Evolutionary conservation across 2,797 vertebrate species (phyloP).

Genomic region (Clarias laeviceps): DNA sequence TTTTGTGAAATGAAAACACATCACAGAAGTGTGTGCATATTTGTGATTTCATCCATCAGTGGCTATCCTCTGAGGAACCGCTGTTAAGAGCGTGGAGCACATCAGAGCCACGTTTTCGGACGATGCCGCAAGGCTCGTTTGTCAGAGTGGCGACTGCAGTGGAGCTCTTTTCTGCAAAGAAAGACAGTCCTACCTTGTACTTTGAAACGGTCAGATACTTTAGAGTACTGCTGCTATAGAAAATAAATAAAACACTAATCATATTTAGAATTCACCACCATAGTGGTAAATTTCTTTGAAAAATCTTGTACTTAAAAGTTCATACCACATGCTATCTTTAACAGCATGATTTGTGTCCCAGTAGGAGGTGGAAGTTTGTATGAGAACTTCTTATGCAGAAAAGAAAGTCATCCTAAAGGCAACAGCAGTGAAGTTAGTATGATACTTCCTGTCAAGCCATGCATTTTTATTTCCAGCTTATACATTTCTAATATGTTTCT

Average conservation of each 20-base stretch:
- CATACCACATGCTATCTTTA: not conserved
- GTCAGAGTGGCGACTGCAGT: slow-evolving; percentile 68
- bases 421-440: slow-evolving; percentile 67
- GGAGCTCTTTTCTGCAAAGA: slow-evolving; percentile 63
- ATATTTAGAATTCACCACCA: not conserved
- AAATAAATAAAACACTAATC: not conserved
- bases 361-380: slow-evolving; percentile 68
- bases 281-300: not conserved
- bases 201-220: slow-evolving; percentile 75
- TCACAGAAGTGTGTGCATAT: not conserved
- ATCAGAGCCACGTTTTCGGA: slow-evolving; percentile 65
- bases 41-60: slow-evolving; percentile 59
- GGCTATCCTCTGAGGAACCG: slow-evolving; percentile 64
- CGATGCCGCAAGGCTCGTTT: slow-evolving; percentile 66
- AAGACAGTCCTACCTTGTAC: slow-evolving; percentile 59
- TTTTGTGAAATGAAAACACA: not conserved
- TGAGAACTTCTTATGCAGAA: slow-evolving; percentile 75
- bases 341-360: slow-evolving; percentile 22
- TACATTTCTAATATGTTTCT: slow-evolving; percentile 6
- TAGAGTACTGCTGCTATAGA: not conserved
- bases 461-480: not conserved
- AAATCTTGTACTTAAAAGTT: not conserved
- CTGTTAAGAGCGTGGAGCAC: slow-evolving; percentile 76
- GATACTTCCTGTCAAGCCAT: not conserved
- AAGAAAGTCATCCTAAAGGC: slow-evolving; percentile 77